Evolutionary conservation across 2,113 vertebrate genomes (phyloP).

Genomic region (Gymnobelideus leadbeateri): DNA sequence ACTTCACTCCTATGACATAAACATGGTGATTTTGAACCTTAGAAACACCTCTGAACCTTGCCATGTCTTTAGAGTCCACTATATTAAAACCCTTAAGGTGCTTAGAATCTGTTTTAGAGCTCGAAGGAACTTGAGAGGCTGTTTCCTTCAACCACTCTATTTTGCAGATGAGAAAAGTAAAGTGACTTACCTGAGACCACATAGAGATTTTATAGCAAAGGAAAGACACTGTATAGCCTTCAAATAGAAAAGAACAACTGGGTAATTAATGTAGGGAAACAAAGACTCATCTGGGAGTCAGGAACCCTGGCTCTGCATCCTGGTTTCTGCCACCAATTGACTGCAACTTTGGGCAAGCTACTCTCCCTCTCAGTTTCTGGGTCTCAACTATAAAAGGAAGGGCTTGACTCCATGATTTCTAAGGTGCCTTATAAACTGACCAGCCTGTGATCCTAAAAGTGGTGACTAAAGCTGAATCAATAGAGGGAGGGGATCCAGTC

Average conservation of each 20-base stretch:
- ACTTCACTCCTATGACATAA: constrained; percentile 33
- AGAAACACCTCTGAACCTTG: constrained; percentile 22
- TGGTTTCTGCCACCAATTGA: too few species aligned
- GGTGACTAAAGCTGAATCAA: not conserved
- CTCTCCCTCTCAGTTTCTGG: not conserved
- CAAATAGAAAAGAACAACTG: not conserved
- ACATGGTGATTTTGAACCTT: constrained; percentile 25
- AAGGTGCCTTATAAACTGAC: not conserved
- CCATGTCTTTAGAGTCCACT: constrained; percentile 1
- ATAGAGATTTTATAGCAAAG: not conserved
- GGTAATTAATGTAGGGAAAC: not conserved
- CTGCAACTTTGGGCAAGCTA: not conserved
- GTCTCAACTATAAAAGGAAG: not conserved
- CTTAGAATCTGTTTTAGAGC: not conserved
- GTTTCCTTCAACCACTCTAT: constrained; percentile 11
- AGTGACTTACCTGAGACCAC: constrained; percentile 27
- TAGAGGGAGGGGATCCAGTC: not conserved
- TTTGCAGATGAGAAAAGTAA: constrained; percentile 20
- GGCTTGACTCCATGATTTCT: not conserved
- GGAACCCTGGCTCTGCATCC: not conserved
- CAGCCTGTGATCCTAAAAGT: not conserved
- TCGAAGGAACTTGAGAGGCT: constrained; percentile 16
- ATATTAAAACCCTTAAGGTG: not conserved
- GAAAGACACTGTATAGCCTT: not conserved
- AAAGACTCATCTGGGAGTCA: not conserved